Evolutionary conservation across 2,888 invertebrate genomes (phyloP), one percentile per base, ranked within the genome.

Genomic region (Latrodectus elegans): DNA sequence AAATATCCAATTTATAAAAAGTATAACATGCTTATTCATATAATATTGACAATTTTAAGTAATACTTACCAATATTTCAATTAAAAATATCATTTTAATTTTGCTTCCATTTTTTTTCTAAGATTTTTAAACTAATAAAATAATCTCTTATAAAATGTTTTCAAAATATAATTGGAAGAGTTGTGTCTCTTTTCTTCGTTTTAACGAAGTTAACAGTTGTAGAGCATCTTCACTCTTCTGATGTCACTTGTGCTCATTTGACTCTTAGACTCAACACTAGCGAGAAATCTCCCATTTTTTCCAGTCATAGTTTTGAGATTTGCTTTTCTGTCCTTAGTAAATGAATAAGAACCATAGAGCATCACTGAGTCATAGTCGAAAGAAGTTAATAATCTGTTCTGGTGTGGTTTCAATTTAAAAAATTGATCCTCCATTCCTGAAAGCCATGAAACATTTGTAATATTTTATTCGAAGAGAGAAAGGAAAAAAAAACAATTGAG

Each of bases 301-400:
- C 80, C 75, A 0, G 49, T 52, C 80, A 86, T 86, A 0, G 85
- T 80, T 11, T 55, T 70, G 53, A 81, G 60, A 6, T 55, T 68
- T 26, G 53, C 38, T 17, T 12, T 22, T 15, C 73, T n/a, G 60
- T 84, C 92, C 90, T 92, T 92, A 74, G 92, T 92, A 89, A 93
- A 93, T 6, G 93, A 92, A 72, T 92, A 92, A 53, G 92, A 92
- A 74, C 92, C 92, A 89, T 93, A 93, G 91, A 92, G 92, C 93
- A 93, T 93, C n/a, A 93, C 91, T 15, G 92, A 92, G 64, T 91
- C 91, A 90, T 92, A 92, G 84, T 93, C 93, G 89, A 93, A 93
- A 17, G 90, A 52, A 8, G 84, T 78, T 49, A 84, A 49, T 1
- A 84, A 53, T 17, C 55, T 64, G 12, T 84, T 84, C 15, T 84